Evolutionary conservation across 2,797 vertebrate genomes (phyloP), one percentile per base, ranked within the genome.

Genomic region (Australoheros facetus): DNA sequence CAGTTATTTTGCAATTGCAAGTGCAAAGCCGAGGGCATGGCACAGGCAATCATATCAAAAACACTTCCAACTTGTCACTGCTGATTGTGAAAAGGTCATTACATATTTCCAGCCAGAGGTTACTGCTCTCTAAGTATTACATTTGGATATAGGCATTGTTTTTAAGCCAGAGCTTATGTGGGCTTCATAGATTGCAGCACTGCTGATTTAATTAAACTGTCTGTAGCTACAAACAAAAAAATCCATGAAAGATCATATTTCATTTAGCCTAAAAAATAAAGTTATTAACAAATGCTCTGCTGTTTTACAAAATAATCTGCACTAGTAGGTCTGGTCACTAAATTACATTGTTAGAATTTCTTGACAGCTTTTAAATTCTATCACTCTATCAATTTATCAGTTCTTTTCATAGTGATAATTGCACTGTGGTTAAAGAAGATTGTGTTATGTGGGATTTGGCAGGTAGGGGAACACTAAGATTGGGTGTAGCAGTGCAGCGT

Each of bases 71-170:
- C 14, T 59, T 57, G 60, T 73, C 77, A 34, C 45, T 34, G 56
- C 73, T 70, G 75, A 56, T 59, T 23, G 19, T 74, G 76, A 89
- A 90, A 89, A 90, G 88, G 83, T 86, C 87, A 78, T 7, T 34
- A 53, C 81, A 81, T 51, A 82, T 82, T 82, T 77, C 28, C 55
- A 81, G 80, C 80, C 80, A 71, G 56, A 54, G 77, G 62, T 69
- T 28, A 51, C 62, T 4, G 19, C 26, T 69, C 9, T 69, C 23
- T 16, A 42, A n/a, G 55, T 37, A 48, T 58, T 79, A 66, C 23
- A 70, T 79, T 73, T 74, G 48, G 74, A 71, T 12, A n/a, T 8
- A 16, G 3, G 28, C 69, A 75, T 78, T 56, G 32, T 55, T 79
- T 60, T 32, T 32, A 14, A 19, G 16, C 48, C 7, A 16, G 17